Evolutionary conservation across 2,888 invertebrate genomes (phyloP), one percentile per base, ranked within the genome.

Genomic region (Noctua janthe): DNA sequence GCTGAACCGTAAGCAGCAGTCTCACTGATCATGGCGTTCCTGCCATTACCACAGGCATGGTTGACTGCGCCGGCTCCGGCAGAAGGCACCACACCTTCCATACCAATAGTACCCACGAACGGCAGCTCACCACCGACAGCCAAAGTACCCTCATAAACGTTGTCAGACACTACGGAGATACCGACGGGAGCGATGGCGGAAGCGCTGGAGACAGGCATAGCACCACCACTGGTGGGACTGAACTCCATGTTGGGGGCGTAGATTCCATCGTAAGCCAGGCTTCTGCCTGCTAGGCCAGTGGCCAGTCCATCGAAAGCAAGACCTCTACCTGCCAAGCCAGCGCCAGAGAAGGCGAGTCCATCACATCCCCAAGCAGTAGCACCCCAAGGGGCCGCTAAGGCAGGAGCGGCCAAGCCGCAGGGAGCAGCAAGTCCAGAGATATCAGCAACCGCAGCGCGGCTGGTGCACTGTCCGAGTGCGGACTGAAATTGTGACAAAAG

Each of bases 11-110:
- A 59, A n/a, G n/a, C 59, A 59, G 59, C 59, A n/a, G 59, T 59
- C 59, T 59, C 59, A 59, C 59, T 59, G 59, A 59, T 59, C 59
- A 59, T 59, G n/a, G 59, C 59, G n/a, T 59, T 59, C 13, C 59
- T 59, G 59, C 59, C 59, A n/a, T 59, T 59, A n/a, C 59, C 59
- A 3, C 59, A 59, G 59, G 59, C 59, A 59, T 59, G 59, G n/a
- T 59, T 59, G 59, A 59, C 90, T 2, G 87, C 86, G 23, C 93
- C 93, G 67, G 89, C 80, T 10, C 95, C 94, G 77, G 88, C 89
- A 79, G 94, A 93, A 49, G 91, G 91, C 23, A 94, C 90, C 43
- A 82, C 80, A n/a, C 94, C 94, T 20, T 93, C 90, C 88, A 93
- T 93, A 54, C 82, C 85, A 29, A 94, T 92, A 67, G 91, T 90